phyloP scores from a whole-genome alignment of 1,140 invertebrate species.

The Pseudoatta argentina region DNA sequence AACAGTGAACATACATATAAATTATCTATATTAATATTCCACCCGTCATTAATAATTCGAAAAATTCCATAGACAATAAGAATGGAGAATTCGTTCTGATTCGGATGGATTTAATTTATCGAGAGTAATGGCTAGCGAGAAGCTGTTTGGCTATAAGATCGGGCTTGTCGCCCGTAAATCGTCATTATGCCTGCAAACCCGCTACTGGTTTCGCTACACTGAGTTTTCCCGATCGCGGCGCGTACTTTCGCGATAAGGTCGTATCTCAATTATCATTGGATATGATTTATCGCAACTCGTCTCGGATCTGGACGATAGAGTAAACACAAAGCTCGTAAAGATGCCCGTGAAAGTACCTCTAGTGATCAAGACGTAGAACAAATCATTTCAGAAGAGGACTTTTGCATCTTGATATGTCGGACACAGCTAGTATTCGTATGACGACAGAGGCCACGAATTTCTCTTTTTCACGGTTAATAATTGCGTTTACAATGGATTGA shows the following conservation, averaged over 20 bases:
- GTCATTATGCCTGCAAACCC: constrained; percentile 63
- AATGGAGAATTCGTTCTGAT: not conserved
- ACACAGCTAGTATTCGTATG: not conserved
- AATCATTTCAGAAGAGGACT: not conserved
- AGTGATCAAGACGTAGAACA: not conserved
- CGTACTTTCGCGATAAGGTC: constrained; percentile 60
- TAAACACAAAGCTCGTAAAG: constrained; percentile 4
- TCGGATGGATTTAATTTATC: constrained; percentile 12
- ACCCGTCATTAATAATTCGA: not conserved
- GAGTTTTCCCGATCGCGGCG: constrained; percentile 53
- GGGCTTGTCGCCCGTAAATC: constrained; percentile 69
- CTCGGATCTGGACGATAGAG: constrained; percentile 18
- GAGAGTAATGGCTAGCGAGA: constrained; percentile 21
- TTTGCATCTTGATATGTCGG: not conserved
- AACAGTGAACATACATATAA: not conserved
- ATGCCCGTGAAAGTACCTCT: not conserved
- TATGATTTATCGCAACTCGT: constrained; percentile 64
- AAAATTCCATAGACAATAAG: constrained; percentile 41
- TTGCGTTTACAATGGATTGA: not conserved
- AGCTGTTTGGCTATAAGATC: constrained; percentile 59
- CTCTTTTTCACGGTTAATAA: not conserved
- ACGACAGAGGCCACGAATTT: not conserved
- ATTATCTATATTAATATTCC: not conserved
- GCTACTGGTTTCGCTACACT: constrained; percentile 62
- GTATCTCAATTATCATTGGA: constrained; percentile 44